phyloP scores from a whole-genome alignment of 1,140 invertebrate genomes.

The Coelopa frigida region DNA sequence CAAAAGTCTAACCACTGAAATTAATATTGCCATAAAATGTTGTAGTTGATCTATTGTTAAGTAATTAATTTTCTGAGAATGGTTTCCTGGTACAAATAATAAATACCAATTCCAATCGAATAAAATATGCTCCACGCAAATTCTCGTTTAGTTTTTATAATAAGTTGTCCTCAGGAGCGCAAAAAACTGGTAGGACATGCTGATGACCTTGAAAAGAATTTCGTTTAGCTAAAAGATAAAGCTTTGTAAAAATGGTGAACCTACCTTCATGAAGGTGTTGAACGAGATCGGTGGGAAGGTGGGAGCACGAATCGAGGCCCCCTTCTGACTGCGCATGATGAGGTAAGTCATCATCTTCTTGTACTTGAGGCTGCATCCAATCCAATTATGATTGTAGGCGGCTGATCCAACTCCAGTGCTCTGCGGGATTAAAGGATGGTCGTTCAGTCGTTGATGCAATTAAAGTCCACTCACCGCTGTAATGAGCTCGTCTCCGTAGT shows the following conservation, averaged over 20 bases:
- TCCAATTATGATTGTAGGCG: slow-evolving; percentile 38
- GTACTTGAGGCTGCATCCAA: slow-evolving; percentile 28
- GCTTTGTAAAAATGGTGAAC: neutral
- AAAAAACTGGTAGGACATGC: slow-evolving; percentile 16
- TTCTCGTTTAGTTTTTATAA: too few relatives aligned
- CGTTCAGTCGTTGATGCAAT: neutral
- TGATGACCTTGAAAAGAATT: slow-evolving; percentile 9
- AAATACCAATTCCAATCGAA: too few relatives aligned
- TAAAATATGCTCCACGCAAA: too few relatives aligned
- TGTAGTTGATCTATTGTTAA: too few relatives aligned
- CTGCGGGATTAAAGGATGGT: slow-evolving; percentile 12
- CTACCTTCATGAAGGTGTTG: slow-evolving; percentile 36
- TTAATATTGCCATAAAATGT: too few relatives aligned
- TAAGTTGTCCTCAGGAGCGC: slow-evolving; percentile 12
- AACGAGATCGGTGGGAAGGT: slow-evolving; percentile 38
- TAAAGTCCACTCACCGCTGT: slow-evolving; percentile 18
- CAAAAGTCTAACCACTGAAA: too few relatives aligned
- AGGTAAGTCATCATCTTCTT: slow-evolving; percentile 26
- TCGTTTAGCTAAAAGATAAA: neutral
- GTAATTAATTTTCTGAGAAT: too few relatives aligned
- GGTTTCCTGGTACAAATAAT: too few relatives aligned
- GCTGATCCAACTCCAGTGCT: slow-evolving; percentile 32
- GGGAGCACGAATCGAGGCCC: slow-evolving; percentile 29
- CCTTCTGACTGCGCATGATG: slow-evolving; percentile 33
- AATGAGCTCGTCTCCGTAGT: slow-evolving; percentile 33